These are phyloP conservation scores for Alcedo atthis DNA, from an alignment of 2,797 vertebrate species.

Conservation along the genomic window DNA sequence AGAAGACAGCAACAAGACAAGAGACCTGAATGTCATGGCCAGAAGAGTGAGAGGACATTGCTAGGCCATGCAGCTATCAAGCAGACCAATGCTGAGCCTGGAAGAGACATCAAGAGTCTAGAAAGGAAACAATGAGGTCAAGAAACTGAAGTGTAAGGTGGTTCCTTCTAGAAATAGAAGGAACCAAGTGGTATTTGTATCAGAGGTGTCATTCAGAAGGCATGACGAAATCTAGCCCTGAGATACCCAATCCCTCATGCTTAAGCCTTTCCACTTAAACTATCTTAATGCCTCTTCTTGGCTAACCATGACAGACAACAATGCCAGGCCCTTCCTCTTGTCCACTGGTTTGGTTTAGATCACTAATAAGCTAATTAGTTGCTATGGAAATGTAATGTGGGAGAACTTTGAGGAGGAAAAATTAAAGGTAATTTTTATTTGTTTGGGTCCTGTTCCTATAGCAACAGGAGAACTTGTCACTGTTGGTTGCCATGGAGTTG, in stretches of 20 bases:
- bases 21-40: not conserved
- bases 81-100: not conserved
- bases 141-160: not conserved
- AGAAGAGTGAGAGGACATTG: not conserved
- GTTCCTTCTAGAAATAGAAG: conserved; percentile 33
- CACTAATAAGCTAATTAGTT: conserved; percentile 65
- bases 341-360: conserved; percentile 9
- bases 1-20: not conserved
- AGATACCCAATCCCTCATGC: not conserved
- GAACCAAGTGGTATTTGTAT: not conserved
- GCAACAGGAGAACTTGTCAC: conserved; percentile 61
- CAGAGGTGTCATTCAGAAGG: not conserved
- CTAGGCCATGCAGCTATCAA: not conserved
- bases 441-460: conserved; percentile 70
- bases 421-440: conserved; percentile 72
- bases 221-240: conserved; percentile 4
- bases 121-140: not conserved
- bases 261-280: not conserved
- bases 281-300: not conserved
- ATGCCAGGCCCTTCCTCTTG: not conserved
- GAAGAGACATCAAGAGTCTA: not conserved
- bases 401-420: conserved; percentile 60
- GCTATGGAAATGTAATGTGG: conserved; percentile 66
- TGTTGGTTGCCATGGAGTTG: conserved; percentile 69
- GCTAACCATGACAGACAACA: rapidly evolving